These are phyloP conservation scores for Drosophila subquinaria DNA, from an alignment of 2,888 invertebrate species.

Conservation along the genomic window DNA sequence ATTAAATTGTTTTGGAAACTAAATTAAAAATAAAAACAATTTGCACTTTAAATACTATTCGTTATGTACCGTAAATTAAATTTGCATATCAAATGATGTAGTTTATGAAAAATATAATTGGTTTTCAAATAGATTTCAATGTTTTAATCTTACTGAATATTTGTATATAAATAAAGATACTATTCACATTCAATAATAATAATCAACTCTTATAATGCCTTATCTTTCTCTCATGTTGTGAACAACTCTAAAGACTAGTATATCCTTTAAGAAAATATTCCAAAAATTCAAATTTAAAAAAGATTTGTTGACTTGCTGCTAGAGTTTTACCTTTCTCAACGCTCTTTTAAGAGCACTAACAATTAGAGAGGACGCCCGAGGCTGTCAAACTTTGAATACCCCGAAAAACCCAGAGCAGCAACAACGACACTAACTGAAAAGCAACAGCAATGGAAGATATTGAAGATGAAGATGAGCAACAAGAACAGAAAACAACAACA, in stretches of 20 bases:
- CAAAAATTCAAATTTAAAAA: constrained; percentile 19
- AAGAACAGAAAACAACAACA: constrained; percentile 9
- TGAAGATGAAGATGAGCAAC: constrained; percentile 2
- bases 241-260: background rate
- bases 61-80: too few species aligned
- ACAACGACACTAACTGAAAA: constrained; percentile 22
- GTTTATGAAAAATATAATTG: too few species aligned
- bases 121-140: too few species aligned
- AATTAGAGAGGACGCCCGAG: constrained; percentile 60
- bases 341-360: constrained; percentile 51
- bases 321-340: constrained; percentile 21
- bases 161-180: background rate
- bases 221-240: background rate
- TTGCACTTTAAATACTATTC: too few species aligned
- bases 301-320: constrained; percentile 22
- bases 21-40: too few species aligned
- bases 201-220: background rate
- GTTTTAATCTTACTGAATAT: too few species aligned
- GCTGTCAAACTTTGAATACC: constrained; percentile 69
- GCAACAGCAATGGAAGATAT: constrained; percentile 1
- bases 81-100: too few species aligned
- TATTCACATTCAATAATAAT: background rate
- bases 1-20: too few species aligned
- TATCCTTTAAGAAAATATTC: background rate
- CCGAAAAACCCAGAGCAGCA: constrained; percentile 30